These are phyloP conservation scores for Synaphobranchus kaupii DNA, from an alignment of 2,797 vertebrate species.

Conservation along the genomic window DNA sequence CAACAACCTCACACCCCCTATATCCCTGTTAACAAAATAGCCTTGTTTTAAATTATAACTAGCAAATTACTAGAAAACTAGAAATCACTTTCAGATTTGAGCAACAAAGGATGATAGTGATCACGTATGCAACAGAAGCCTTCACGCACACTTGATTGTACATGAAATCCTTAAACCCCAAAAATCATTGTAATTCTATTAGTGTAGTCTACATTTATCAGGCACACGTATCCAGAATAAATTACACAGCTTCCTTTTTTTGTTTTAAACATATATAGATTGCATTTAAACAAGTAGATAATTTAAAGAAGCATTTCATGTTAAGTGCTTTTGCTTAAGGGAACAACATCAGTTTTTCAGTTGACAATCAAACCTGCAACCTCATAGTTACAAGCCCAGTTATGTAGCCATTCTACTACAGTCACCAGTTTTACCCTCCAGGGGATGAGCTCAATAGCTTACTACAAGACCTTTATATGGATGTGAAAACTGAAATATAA, in stretches of 20 bases:
- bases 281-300: not conserved
- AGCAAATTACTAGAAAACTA: not conserved
- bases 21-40: not conserved
- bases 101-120: not conserved
- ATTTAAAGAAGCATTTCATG: not conserved
- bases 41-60: not conserved
- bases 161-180: not conserved
- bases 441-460: not conserved
- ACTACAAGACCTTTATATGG: not conserved
- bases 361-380: not conserved
- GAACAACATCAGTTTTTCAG: not conserved
- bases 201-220: no score
- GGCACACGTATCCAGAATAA: no score
- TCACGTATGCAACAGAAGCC: not conserved
- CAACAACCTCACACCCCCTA: not conserved
- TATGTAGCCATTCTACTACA: not conserved
- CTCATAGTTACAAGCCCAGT: not conserved
- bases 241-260: no score
- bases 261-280: no score
- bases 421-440: no score
- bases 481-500: not conserved
- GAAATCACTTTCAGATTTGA: not conserved
- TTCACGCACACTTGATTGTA: not conserved
- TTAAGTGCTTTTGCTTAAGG: not conserved
- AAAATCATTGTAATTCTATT: not conserved